Conservation (phyloP, 2,113 vertebrate genomes). For the Merops nubicus region DNA sequence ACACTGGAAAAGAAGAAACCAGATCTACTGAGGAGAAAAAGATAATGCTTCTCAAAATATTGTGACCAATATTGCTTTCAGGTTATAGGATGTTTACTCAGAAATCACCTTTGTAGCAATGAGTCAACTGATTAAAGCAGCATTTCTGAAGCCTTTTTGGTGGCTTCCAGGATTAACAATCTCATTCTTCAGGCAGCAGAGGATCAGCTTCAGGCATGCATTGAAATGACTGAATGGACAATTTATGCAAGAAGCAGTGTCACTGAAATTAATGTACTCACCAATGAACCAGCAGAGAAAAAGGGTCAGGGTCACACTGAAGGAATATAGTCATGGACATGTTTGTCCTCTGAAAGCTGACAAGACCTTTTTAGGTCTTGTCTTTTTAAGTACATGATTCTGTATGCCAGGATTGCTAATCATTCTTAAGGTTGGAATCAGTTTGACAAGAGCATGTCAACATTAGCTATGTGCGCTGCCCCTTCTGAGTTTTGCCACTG, state of each 20-base stretch:
- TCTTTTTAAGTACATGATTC: background rate
- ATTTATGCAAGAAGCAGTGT: background rate
- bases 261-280: background rate
- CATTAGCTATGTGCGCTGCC: background rate
- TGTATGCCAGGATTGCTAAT: background rate
- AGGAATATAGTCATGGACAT: background rate
- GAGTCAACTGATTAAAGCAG: background rate
- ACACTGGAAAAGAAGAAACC: background rate
- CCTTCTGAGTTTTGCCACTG: background rate
- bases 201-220: background rate
- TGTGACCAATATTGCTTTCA: background rate
- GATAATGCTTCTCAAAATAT: background rate
- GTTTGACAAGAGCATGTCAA: background rate
- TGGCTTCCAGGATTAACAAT: background rate
- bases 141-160: background rate
- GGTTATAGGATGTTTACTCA: background rate
- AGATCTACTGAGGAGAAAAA: background rate
- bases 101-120: background rate
- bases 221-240: background rate
- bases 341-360: background rate
- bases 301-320: background rate
- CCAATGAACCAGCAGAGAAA: background rate
- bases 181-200: background rate
- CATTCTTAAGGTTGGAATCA: background rate
- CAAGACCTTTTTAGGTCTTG: background rate